A percentile compares a stretch with the other conserved stretches of the same genome.
Conservation (phyloP, 2,888 invertebrate genomes). For the Tenthredo scrophulariae region DNA sequence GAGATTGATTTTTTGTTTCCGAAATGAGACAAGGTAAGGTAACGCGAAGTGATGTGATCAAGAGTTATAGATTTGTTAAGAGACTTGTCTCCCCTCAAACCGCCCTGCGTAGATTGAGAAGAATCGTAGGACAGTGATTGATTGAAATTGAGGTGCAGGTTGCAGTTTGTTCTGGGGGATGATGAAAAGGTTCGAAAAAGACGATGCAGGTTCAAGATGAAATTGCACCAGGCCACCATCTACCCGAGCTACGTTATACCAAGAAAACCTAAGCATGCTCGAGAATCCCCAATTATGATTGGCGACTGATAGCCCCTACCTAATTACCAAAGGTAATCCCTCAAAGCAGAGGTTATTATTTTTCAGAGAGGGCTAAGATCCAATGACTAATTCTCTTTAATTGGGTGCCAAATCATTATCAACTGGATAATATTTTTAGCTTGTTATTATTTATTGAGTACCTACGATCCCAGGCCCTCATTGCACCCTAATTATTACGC, state of each 20-base stretch:
- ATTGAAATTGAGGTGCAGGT: slow-evolving; percentile 31
- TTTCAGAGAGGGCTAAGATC: slow-evolving; percentile 24
- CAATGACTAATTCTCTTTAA: slow-evolving; percentile 53
- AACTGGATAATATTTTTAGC: slow-evolving; percentile 14
- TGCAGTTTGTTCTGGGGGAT: slow-evolving; percentile 25
- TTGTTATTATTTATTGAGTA: slow-evolving; percentile 24
- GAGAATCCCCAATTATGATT: slow-evolving; percentile 53
- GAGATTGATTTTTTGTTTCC: background rate
- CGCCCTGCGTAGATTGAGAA: slow-evolving; percentile 14
- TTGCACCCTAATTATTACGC: slow-evolving; percentile 28
- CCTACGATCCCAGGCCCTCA: background rate
- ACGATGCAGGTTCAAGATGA: slow-evolving; percentile 11
- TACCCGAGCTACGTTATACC: background rate
- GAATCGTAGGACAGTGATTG: slow-evolving; percentile 32
- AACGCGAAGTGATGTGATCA: background rate
- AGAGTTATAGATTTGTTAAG: slow-evolving; percentile 17
- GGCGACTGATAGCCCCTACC: slow-evolving; percentile 44
- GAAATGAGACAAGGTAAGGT: background rate
- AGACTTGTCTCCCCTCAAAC: background rate
- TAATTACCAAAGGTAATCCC: slow-evolving; percentile 50
- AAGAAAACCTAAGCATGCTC: slow-evolving; percentile 44
- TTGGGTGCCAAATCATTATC: slow-evolving; percentile 51
- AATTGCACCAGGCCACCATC: background rate
- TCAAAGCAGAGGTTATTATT: slow-evolving; percentile 52
- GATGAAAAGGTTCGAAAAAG: slow-evolving; percentile 16